Conservation (phyloP, 2,113 vertebrate genomes). For the Mastomys natalensis region DNA sequence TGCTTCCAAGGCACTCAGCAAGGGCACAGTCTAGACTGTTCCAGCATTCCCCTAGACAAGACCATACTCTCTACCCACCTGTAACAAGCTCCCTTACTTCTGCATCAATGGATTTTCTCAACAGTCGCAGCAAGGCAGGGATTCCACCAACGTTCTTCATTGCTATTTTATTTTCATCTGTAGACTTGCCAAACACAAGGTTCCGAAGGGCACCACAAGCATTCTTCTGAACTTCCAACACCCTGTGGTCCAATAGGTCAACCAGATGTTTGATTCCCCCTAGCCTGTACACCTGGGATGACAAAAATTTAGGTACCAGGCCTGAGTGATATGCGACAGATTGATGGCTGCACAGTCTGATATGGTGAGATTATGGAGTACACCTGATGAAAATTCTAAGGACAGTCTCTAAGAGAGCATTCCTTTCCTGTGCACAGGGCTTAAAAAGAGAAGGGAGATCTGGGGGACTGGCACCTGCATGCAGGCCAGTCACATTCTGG, state of each 20-base stretch:
- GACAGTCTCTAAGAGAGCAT: background rate
- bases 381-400: background rate
- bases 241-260: slow-evolving; percentile 96
- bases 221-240: slow-evolving; percentile 96
- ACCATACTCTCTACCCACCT: slow-evolving; percentile 86
- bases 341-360: background rate
- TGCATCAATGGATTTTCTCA: slow-evolving; percentile 95
- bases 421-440: background rate
- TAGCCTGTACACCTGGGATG: slow-evolving; percentile 92
- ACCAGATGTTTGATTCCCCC: slow-evolving; percentile 98
- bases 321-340: slow-evolving; percentile 21
- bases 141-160: slow-evolving; percentile 97
- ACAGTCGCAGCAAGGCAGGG: slow-evolving; percentile 93
- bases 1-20: background rate
- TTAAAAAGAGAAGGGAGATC: background rate
- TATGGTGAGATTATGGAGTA: background rate
- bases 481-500: background rate
- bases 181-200: slow-evolving; percentile 96
- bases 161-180: slow-evolving; percentile 97
- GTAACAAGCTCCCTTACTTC: slow-evolving; percentile 97
- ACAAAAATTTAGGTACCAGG: slow-evolving; percentile 59
- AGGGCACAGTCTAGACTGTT: background rate
- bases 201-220: slow-evolving; percentile 97
- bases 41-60: background rate
- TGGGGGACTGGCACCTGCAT: background rate